These are phyloP conservation scores for Forficula auricularia DNA, from an alignment of 1,140 invertebrate species.

Conservation along the genomic window DNA sequence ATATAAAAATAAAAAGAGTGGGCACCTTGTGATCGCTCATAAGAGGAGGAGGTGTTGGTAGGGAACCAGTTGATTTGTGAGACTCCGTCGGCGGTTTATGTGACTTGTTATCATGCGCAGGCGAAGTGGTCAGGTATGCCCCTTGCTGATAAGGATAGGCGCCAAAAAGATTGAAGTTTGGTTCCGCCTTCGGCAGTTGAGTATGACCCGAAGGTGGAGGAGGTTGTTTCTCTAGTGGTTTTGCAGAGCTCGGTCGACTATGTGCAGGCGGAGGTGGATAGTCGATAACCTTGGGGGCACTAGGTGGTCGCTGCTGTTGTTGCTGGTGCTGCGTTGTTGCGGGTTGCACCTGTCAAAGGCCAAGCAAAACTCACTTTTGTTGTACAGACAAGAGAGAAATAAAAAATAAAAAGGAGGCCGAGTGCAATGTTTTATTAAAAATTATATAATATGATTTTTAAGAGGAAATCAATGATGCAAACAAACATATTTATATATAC, in stretches of 20 bases:
- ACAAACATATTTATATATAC: no score
- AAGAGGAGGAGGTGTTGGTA: slow-evolving; percentile 39
- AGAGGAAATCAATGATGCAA: no score
- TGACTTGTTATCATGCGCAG: no score
- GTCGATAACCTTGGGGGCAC: slow-evolving; percentile 27
- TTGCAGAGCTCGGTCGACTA: slow-evolving; percentile 26
- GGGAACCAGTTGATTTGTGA: slow-evolving; percentile 1
- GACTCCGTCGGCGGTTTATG: no score
- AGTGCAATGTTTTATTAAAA: no score
- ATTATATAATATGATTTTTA: no score
- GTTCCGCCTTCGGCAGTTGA: slow-evolving; percentile 47
- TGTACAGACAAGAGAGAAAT: not conserved
- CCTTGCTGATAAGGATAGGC: slow-evolving; percentile 45
- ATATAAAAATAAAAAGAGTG: no score
- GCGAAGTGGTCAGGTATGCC: slow-evolving; percentile 19
- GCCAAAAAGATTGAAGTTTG: slow-evolving; percentile 51
- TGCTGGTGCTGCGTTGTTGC: slow-evolving; percentile 4
- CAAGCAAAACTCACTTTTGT: slow-evolving; percentile 6
- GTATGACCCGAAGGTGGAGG: slow-evolving; percentile 26
- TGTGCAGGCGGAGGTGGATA: slow-evolving; percentile 36
- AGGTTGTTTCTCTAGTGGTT: slow-evolving; percentile 34
- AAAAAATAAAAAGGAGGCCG: no score
- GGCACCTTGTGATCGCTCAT: slow-evolving; percentile 39
- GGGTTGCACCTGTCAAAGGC: slow-evolving; percentile 5
- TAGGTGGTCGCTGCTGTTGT: slow-evolving; percentile 21